A percentile compares a stretch with the other conserved stretches of the same genome.
Conservation (phyloP, 2,888 invertebrate species). For the Hydriomena furcata region DNA sequence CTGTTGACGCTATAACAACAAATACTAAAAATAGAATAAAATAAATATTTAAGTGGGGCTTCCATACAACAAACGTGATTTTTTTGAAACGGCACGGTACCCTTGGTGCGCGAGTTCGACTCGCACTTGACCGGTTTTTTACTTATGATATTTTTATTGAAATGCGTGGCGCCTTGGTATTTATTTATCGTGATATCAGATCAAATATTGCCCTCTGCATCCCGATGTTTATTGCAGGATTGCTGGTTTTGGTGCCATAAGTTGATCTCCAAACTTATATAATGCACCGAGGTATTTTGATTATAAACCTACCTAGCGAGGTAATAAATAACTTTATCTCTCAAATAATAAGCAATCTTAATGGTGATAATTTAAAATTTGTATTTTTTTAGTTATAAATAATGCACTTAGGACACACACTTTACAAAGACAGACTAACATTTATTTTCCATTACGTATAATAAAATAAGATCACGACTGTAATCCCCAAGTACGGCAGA, state of each 20-base stretch:
- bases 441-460: too few relatives aligned
- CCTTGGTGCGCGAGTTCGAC: too few relatives aligned
- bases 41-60: too few relatives aligned
- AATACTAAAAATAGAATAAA: too few relatives aligned
- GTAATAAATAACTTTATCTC: conserved; percentile 35
- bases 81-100: too few relatives aligned
- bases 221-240: conserved; percentile 47
- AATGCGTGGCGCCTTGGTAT: conserved; percentile 59
- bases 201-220: conserved; percentile 55
- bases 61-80: too few relatives aligned
- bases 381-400: conserved; percentile 12
- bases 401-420: not conserved
- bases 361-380: conserved; percentile 35
- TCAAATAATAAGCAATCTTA: conserved; percentile 31
- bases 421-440: too few relatives aligned
- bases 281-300: conserved; percentile 34
- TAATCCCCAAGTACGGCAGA: too few relatives aligned
- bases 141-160: conserved; percentile 63
- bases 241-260: conserved; percentile 39
- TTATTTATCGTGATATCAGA: conserved; percentile 62
- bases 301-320: conserved; percentile 25
- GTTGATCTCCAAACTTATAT: conserved; percentile 41
- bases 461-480: too few relatives aligned
- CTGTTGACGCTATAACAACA: too few relatives aligned
- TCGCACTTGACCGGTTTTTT: too few relatives aligned